Conservation (phyloP, 1,140 invertebrate genomes). For the Brachionus plicatilis region DNA sequence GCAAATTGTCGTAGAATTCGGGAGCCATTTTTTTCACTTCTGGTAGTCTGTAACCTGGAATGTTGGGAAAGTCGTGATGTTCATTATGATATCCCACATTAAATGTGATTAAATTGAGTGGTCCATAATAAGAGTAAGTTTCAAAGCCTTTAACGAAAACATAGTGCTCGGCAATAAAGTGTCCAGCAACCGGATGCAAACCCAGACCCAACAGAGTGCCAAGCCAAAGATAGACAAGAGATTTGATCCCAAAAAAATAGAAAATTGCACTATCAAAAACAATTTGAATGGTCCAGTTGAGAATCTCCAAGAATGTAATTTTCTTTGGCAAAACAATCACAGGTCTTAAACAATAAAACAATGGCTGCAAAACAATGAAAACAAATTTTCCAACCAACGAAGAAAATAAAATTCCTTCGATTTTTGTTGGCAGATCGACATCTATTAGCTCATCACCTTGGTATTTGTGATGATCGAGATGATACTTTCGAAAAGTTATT, state of each 20-base stretch:
- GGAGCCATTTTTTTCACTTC: slow-evolving; percentile 72
- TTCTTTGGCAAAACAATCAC: slow-evolving; percentile 82
- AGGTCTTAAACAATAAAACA: slow-evolving; percentile 90
- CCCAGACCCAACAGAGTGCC: slow-evolving; percentile 91
- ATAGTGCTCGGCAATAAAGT: slow-evolving; percentile 98
- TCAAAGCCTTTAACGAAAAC: slow-evolving; percentile 96
- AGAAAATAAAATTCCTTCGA: slow-evolving; percentile 88
- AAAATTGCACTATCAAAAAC: slow-evolving; percentile 73
- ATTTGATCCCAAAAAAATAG: slow-evolving; percentile 70
- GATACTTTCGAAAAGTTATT: slow-evolving; percentile 95
- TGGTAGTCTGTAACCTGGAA: slow-evolving; percentile 31
- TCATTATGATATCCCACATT: slow-evolving; percentile 78
- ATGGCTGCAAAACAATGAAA: slow-evolving; percentile 89
- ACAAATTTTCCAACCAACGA: slow-evolving; percentile 84
- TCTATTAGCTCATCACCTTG: slow-evolving; percentile 91
- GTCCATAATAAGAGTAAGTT: slow-evolving; percentile 97
- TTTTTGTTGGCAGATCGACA: slow-evolving; percentile 84
- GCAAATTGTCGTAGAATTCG: slow-evolving; percentile 84
- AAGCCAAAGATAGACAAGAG: slow-evolving; percentile 74
- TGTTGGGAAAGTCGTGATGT: slow-evolving; percentile 57
- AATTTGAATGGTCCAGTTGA: slow-evolving; percentile 82
- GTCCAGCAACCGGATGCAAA: slow-evolving; percentile 91
- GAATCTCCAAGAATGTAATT: slow-evolving; percentile 68
- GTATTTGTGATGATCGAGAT: slow-evolving; percentile 92
- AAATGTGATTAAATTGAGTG: slow-evolving; percentile 92